Evolutionary conservation across 2,888 invertebrate species (phyloP).

Genomic region (Silvanus unidentatus): DNA sequence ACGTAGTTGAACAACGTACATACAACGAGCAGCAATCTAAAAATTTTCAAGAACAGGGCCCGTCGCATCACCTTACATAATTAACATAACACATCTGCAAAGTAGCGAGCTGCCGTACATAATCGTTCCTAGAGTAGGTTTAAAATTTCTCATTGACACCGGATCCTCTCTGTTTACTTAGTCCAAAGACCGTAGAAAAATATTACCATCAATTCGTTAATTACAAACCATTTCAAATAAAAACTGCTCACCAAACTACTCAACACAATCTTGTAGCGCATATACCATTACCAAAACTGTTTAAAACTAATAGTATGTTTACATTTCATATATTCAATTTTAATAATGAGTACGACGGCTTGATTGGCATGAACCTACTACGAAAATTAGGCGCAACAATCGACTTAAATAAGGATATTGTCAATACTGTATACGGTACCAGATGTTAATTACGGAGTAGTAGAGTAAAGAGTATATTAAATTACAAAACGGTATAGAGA

Average conservation of each 20-base stretch:
- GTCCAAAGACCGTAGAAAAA: too few species aligned
- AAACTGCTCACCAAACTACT: conserved; percentile 1
- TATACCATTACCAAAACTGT: conserved; percentile 1
- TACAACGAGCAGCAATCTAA: background rate
- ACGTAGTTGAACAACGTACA: too few species aligned
- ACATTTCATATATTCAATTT: conserved; percentile 1
- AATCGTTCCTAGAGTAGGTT: background rate
- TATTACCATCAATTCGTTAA: too few species aligned
- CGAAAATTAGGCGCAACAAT: background rate
- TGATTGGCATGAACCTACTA: background rate
- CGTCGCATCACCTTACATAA: background rate
- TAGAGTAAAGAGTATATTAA: background rate
- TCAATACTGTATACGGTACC: too few species aligned
- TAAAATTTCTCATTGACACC: too few species aligned
- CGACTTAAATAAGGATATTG: too few species aligned
- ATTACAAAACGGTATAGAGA: background rate
- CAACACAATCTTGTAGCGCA: background rate
- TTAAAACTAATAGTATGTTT: background rate
- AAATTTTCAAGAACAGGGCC: background rate
- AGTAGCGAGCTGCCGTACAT: background rate
- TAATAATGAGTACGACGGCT: background rate
- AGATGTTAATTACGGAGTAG: background rate
- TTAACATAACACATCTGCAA: background rate
- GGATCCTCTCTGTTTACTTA: too few species aligned
- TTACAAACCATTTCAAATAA: conserved; percentile 2